Evolutionary conservation across 1,140 invertebrate genomes (phyloP).

Genomic region (Trigoniulus corallinus): DNA sequence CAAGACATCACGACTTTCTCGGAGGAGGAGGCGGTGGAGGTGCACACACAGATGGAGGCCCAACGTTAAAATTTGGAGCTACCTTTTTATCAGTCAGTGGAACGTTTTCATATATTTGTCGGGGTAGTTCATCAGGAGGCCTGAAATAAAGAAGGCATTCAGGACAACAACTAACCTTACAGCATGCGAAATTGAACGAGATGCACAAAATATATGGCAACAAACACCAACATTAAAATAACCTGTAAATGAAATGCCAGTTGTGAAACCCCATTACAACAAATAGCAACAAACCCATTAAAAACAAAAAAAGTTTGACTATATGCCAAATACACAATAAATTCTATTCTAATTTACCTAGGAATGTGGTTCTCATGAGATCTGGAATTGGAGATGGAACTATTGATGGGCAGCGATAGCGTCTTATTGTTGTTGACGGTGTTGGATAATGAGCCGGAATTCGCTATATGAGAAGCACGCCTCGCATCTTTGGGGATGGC

Average conservation of each 20-base stretch:
- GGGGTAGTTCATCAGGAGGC: conserved; percentile 22
- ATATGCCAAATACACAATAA: no score
- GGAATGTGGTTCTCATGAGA: neutral
- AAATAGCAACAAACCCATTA: no score
- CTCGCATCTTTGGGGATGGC: conserved; percentile 13
- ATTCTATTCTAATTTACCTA: neutral
- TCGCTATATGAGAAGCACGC: neutral
- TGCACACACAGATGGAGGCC: conserved; percentile 19
- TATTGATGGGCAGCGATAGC: neutral
- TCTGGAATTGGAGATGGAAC: neutral
- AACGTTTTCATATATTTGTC: conserved; percentile 29
- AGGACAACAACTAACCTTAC: neutral
- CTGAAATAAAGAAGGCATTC: conserved; percentile 13
- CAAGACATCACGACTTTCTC: neutral
- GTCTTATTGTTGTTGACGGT: neutral
- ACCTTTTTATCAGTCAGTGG: conserved; percentile 23
- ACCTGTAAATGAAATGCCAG: no score
- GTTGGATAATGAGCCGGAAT: no score
- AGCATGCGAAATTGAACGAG: no score
- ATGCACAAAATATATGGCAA: no score
- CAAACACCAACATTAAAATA: no score
- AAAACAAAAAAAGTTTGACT: neutral
- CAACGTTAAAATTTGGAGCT: conserved; percentile 18
- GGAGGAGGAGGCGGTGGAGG: conserved; percentile 18
- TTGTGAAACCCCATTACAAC: no score